A percentile compares a stretch with the other conserved stretches of the same genome.
Conservation (phyloP, 2,888 invertebrate genomes). For the Shargacucullia verbasci region DNA sequence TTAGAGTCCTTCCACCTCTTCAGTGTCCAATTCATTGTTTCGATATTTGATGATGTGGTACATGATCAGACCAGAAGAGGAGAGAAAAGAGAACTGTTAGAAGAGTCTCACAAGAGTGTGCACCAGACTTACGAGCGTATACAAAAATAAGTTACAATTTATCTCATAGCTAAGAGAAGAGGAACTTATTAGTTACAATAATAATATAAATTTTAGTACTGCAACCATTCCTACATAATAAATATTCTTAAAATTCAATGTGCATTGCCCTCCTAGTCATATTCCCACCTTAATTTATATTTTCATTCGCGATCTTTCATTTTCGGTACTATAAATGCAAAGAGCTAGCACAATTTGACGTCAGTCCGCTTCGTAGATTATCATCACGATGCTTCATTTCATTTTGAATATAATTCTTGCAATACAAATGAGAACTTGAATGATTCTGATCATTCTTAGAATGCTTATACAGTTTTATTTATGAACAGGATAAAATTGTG, state of each 20-base stretch:
- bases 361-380: slow-evolving; percentile 7
- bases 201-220: not conserved
- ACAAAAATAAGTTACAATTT: too few relatives aligned
- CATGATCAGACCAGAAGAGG: too few relatives aligned
- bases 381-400: slow-evolving; percentile 5
- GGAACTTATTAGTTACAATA: too few relatives aligned
- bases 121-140: too few relatives aligned
- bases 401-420: slow-evolving; percentile 5
- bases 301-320: slow-evolving; percentile 17
- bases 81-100: too few relatives aligned
- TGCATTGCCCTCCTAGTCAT: not conserved
- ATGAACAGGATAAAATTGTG: too few relatives aligned
- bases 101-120: too few relatives aligned
- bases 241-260: not conserved
- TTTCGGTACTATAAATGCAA: slow-evolving; percentile 18
- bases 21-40: too few relatives aligned
- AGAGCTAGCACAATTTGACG: slow-evolving; percentile 6
- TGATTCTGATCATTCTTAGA: not conserved
- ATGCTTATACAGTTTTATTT: too few relatives aligned
- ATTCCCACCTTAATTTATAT: slow-evolving; percentile 7
- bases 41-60: too few relatives aligned
- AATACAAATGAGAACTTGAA: not conserved
- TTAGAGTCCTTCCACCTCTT: too few relatives aligned
- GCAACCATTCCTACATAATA: not conserved
- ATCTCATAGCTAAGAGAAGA: too few relatives aligned